Evolutionary conservation across 53 echinoderm and acorn worm genomes (phyloP).

Genomic region (Hippasteria phrygiana): DNA sequence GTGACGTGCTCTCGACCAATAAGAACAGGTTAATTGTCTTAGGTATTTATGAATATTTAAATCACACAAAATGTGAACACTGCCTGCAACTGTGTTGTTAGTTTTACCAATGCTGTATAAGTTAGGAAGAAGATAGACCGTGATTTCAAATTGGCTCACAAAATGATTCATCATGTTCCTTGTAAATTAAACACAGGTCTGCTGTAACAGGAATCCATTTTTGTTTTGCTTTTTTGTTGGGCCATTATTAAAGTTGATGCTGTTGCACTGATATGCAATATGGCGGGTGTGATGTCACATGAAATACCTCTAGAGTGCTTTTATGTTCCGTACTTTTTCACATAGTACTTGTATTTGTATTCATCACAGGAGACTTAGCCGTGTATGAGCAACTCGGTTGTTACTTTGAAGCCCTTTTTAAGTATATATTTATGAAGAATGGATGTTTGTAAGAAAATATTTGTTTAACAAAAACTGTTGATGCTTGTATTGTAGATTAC

Average conservation of each 20-base stretch:
- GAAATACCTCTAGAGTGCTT: background rate
- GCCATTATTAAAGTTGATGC: background rate
- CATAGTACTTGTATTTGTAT: background rate
- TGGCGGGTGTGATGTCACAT: background rate
- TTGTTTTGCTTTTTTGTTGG: too few species aligned
- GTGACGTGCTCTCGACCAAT: too few species aligned
- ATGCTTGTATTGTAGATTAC: background rate
- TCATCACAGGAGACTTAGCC: background rate
- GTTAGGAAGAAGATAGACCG: too few species aligned
- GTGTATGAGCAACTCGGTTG: background rate
- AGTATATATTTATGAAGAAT: constrained; percentile 61
- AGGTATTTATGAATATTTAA: too few species aligned
- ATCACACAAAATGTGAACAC: too few species aligned
- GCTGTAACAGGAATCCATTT: too few species aligned
- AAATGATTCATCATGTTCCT: too few species aligned
- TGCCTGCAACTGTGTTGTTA: too few species aligned
- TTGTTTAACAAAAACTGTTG: constrained; percentile 32
- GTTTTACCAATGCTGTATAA: too few species aligned
- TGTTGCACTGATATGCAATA: background rate
- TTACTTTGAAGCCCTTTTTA: background rate
- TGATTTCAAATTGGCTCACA: too few species aligned
- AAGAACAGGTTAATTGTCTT: too few species aligned
- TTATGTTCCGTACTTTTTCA: background rate
- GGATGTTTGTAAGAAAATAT: constrained; percentile 63
- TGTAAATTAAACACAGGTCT: too few species aligned